Evolutionary conservation across 2,888 invertebrate genomes (phyloP), one percentile per base, ranked within the genome.

Genomic region (Bhutanitis thaidina): DNA sequence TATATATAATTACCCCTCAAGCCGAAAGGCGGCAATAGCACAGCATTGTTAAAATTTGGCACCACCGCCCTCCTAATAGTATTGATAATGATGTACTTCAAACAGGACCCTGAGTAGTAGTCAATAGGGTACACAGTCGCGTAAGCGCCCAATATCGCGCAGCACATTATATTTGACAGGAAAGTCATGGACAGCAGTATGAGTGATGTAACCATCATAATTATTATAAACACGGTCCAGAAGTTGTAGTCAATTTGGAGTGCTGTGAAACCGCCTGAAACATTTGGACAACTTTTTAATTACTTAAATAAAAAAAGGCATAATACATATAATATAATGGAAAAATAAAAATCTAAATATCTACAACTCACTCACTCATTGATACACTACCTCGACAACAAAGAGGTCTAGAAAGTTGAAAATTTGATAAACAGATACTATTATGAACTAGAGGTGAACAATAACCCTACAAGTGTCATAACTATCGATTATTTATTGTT

Each of bases 1-100:
- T 25, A 40, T 43, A 43, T 43, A 46, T 40, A 16, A 47, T 81
- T 70, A 93, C 93, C 93, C 76, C 76, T 82, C 61, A 74, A 74
- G 67, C 93, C 91, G 68, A 88, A 92, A 0, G 93, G 93, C 14
- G 92, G 91, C 57, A 90, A 78, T 41, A 93, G 70, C 15, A 91
- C 77, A 15, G 92, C 94, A 13, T 74, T 67, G 41, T 90, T 84
- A 61, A 93, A 94, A n/a, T 87, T 77, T 0, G 81, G 66, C 8
- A 93, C 90, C 0, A 90, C 90, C 0, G 92, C 91, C 56, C 94
- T 90, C 56, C 94, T 80, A n/a, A 93, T 69, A 0, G 91, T 84
- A 64, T 94, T 94, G 14, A 94, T 82, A 1, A 94, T 61, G 30
- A 95, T 93, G 67, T 93, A 94, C 61, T 93, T 93, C 59, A 95